phyloP scores from a whole-genome alignment of 1,140 invertebrate genomes.

The Drosophila neocordata region DNA sequence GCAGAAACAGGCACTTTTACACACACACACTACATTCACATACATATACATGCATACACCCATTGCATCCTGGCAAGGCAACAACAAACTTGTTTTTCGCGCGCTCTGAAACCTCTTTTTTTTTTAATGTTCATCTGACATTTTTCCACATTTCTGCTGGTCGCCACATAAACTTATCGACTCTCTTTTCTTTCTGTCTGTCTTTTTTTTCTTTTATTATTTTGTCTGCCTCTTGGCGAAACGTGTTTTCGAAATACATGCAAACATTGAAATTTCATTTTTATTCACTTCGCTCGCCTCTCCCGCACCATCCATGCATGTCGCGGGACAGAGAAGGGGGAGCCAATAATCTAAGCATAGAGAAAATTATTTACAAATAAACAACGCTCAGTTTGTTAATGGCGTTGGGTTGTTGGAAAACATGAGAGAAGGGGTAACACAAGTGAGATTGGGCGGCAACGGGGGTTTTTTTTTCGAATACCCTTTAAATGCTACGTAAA shows the following conservation, averaged over 20 bases:
- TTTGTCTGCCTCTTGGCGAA: slow-evolving; percentile 2
- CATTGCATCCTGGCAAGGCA: slow-evolving; percentile 14
- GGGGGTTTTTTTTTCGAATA: not conserved
- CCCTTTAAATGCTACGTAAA: too few species aligned
- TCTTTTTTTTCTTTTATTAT: not conserved
- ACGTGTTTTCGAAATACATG: slow-evolving; percentile 5
- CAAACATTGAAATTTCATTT: not conserved
- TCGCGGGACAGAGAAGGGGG: not conserved
- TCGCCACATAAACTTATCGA: not conserved
- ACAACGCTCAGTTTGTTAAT: slow-evolving; percentile 25
- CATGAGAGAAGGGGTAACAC: not conserved
- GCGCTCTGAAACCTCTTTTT: slow-evolving; percentile 43
- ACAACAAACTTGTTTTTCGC: slow-evolving; percentile 67
- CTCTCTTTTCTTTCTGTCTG: slow-evolving; percentile 15
- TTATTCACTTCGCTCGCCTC: not conserved
- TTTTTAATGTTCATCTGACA: slow-evolving; percentile 30
- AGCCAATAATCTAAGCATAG: slow-evolving; percentile 24
- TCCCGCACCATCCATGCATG: too few species aligned
- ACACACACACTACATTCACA: not conserved
- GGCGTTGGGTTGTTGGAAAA: too few species aligned
- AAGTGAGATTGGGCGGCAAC: slow-evolving; percentile 1
- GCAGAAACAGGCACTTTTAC: slow-evolving; percentile 19
- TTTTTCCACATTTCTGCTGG: slow-evolving; percentile 37
- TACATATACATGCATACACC: not conserved
- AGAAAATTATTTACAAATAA: slow-evolving; percentile 62